Conservation (phyloP, 1,140 invertebrate species). For the Papilio machaon region DNA sequence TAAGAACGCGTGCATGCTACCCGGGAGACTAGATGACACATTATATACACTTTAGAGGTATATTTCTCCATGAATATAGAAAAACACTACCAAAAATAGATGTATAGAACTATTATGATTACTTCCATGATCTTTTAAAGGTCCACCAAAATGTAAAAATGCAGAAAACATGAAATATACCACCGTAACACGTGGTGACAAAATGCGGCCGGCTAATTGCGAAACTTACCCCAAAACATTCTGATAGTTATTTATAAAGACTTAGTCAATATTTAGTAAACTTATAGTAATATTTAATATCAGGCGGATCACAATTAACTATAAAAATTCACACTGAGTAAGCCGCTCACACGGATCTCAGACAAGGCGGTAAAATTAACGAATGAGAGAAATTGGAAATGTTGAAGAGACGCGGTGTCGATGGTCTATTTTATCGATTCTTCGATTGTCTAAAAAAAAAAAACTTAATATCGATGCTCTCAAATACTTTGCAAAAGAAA, state of each 20-base stretch:
- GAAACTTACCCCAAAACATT: conserved; percentile 78
- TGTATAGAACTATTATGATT: not conserved
- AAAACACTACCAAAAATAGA: not conserved
- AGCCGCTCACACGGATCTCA: conserved; percentile 31
- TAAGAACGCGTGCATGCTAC: conserved; percentile 20
- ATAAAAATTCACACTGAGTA: conserved; percentile 9
- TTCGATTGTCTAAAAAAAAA: not conserved
- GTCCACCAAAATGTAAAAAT: not conserved
- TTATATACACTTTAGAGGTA: conserved; percentile 7
- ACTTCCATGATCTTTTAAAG: not conserved
- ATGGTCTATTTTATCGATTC: not conserved
- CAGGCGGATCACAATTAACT: conserved; percentile 1
- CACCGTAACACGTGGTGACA: conserved; percentile 68
- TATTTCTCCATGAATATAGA: not conserved
- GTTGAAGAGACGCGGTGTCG: not conserved
- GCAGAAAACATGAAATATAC: conserved; percentile 21
- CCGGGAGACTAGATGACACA: conserved; percentile 14
- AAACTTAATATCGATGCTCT: not conserved
- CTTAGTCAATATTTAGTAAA: conserved; percentile 32
- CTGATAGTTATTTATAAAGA: conserved; percentile 49
- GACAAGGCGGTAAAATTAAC: conserved; percentile 43
- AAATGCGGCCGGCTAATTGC: conserved; percentile 50
- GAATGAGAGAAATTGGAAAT: conserved; percentile 2
- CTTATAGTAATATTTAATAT: conserved; percentile 18
- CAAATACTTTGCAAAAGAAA: not conserved